These are phyloP conservation scores for Aegotheles bennettii DNA, from an alignment of 2,113 vertebrate species.

Conservation along the genomic window DNA sequence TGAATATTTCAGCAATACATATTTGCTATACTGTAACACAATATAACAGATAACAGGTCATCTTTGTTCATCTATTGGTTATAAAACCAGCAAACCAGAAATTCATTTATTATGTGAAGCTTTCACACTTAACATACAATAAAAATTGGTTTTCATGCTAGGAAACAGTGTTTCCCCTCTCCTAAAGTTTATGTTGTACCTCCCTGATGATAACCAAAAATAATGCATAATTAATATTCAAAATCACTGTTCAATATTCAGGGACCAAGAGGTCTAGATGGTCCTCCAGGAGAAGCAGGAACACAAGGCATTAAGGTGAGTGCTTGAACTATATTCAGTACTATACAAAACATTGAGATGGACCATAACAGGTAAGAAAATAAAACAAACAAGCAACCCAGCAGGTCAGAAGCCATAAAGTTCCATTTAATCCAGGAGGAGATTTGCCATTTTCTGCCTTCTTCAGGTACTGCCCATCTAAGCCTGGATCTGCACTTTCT, in stretches of 20 bases:
- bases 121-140: background rate
- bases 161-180: background rate
- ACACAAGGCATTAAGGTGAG: conserved; percentile 88
- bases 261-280: conserved; percentile 90
- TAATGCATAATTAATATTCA: background rate
- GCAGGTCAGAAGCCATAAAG: background rate
- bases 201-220: background rate
- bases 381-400: background rate
- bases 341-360: background rate
- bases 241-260: conserved; percentile 51
- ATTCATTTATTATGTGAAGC: background rate
- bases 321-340: background rate
- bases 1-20: background rate
- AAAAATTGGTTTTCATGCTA: background rate
- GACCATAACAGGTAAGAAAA: background rate
- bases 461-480: background rate
- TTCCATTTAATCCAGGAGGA: background rate
- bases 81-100: background rate
- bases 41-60: background rate
- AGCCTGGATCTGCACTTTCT: background rate
- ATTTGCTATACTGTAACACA: background rate
- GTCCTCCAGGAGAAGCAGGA: conserved; percentile 85
- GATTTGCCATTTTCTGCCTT: background rate
- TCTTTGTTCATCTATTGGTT: background rate
- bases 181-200: background rate